Evolutionary conservation across 2,888 invertebrate species (phyloP).

Genomic region (Sesia apiformis): DNA sequence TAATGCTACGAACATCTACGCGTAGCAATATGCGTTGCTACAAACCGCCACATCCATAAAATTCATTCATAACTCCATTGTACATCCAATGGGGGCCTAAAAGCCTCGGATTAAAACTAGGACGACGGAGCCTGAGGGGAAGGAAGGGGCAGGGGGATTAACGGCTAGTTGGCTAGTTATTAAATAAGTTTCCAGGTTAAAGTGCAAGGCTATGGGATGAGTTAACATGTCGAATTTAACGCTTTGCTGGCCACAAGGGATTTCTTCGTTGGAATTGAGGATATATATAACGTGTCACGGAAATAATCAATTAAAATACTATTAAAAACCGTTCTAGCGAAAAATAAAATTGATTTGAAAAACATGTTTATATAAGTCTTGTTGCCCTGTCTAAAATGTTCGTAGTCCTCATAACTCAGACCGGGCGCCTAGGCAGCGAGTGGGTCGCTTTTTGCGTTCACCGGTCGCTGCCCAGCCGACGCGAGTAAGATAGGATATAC

Average conservation of each 20-base stretch:
- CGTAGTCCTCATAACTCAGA: too few relatives aligned
- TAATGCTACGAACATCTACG: too few relatives aligned
- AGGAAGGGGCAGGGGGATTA: constrained; percentile 10
- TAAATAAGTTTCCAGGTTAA: constrained; percentile 25
- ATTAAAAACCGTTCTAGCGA: too few relatives aligned
- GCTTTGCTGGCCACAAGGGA: background rate
- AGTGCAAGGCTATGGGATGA: background rate
- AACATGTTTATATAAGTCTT: too few relatives aligned
- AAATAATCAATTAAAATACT: too few relatives aligned
- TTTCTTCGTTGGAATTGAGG: background rate
- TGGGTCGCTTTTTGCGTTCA: too few relatives aligned
- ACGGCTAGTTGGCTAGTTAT: constrained; percentile 20
- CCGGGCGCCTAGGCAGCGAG: too few relatives aligned
- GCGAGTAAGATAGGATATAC: too few relatives aligned
- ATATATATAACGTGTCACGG: too few relatives aligned
- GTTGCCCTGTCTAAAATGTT: too few relatives aligned
- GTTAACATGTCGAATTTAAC: background rate
- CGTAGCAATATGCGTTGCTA: background rate
- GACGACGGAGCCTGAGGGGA: constrained; percentile 2
- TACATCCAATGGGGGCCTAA: background rate
- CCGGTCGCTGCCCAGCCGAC: too few relatives aligned
- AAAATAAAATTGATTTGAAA: too few relatives aligned
- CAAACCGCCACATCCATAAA: background rate
- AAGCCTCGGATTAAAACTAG: constrained; percentile 8
- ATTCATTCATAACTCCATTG: background rate